These are phyloP conservation scores for Tretioscincus oriximinensis DNA, from an alignment of 2,113 vertebrate genomes.

Conservation along the genomic window DNA sequence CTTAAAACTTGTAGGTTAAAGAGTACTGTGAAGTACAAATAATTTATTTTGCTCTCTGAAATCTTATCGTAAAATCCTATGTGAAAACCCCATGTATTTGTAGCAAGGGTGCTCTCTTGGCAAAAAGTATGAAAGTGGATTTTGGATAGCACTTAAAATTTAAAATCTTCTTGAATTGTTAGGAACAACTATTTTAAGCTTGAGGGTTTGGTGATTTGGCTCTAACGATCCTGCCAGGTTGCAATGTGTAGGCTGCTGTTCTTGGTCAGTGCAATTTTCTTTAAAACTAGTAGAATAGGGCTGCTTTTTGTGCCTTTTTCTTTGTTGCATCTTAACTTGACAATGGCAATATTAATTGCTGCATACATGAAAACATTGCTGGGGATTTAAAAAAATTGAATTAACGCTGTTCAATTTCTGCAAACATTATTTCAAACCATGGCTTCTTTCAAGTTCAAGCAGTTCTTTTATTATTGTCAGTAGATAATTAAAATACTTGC, in stretches of 20 bases:
- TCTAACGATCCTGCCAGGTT: slow-evolving; percentile 49
- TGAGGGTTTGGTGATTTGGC: slow-evolving; percentile 46
- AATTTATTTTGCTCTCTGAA: slow-evolving; percentile 4
- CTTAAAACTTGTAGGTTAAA: not conserved
- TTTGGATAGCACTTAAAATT: slow-evolving; percentile 49
- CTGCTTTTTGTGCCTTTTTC: slow-evolving; percentile 75
- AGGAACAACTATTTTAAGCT: slow-evolving; percentile 56
- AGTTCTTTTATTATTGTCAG: not conserved
- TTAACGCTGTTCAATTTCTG: not conserved
- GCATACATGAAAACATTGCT: not conserved
- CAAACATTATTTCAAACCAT: not conserved
- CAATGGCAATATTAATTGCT: slow-evolving; percentile 38
- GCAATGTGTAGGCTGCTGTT: slow-evolving; percentile 60
- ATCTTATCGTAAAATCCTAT: not conserved
- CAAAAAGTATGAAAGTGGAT: slow-evolving; percentile 50
- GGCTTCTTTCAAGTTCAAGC: not conserved
- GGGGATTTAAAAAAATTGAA: not conserved
- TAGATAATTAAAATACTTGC: not conserved
- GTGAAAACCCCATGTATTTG: not conserved
- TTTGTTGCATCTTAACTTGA: slow-evolving; percentile 67
- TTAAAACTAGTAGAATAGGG: slow-evolving; percentile 50
- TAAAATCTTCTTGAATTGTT: slow-evolving; percentile 35
- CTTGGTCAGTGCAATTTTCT: slow-evolving; percentile 60
- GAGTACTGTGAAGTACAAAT: not conserved
- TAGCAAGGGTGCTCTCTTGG: slow-evolving; percentile 35